Percentiles rank a stretch among this genome's conserved stretches.
Conservation (phyloP, 2,797 vertebrate genomes). For the Heliangelus exortis region DNA sequence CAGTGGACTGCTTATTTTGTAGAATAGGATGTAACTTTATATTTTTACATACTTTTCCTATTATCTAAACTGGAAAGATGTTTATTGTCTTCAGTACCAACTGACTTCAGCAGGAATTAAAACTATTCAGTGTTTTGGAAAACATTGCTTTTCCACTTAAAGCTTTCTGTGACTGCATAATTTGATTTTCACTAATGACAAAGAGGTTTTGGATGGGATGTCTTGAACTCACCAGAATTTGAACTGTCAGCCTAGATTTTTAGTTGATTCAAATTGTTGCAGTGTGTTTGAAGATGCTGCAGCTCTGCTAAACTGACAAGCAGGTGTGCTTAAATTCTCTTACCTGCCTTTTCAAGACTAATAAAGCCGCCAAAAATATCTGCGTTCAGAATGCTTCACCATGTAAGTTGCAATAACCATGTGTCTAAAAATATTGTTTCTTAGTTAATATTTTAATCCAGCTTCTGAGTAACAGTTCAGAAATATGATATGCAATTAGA, state of each 20-base stretch:
- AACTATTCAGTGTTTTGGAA: background rate
- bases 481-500: background rate
- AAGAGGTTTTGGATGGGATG: background rate
- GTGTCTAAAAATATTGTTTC: background rate
- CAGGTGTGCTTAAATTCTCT: background rate
- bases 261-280: background rate
- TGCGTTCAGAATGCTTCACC: background rate
- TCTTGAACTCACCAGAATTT: background rate
- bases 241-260: background rate
- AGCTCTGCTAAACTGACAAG: background rate
- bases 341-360: background rate
- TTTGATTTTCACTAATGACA: background rate
- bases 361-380: background rate
- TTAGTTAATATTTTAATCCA: background rate
- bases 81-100: background rate
- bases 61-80: background rate
- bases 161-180: background rate
- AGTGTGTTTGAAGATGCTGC: background rate
- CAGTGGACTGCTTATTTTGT: background rate
- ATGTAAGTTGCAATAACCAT: background rate
- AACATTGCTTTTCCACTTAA: background rate
- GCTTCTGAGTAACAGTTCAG: background rate
- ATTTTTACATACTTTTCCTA: background rate
- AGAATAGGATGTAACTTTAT: background rate
- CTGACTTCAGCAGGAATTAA: background rate